Evolutionary conservation across 2,113 vertebrate species (phyloP), one percentile per base, ranked within the genome.

Genomic region (Gasterosteus nipponicus): DNA sequence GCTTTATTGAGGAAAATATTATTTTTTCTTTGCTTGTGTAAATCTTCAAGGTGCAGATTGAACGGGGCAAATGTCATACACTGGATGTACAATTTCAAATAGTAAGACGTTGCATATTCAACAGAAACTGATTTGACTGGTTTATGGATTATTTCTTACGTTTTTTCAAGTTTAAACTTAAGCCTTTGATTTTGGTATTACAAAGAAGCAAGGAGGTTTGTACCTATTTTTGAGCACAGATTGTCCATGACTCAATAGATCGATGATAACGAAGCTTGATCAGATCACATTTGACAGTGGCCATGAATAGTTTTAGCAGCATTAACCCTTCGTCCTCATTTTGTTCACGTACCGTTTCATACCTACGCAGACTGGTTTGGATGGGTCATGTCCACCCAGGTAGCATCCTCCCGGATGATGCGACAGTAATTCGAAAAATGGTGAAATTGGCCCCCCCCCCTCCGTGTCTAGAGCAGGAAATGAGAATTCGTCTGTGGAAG

Each of bases 11-110:
- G 10, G 10, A 57, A 63, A 57, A 79, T 67, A 47, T 11, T 76
- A 69, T 86, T 68, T 84, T 90, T 84, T 87, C 69, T 89, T 81
- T 77, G 59, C 69, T 58, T 64, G 81, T 82, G 41, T 60, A 68
- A 75, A 62, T 77, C 41, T 71, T 81, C 66, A 83, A 35, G 74
- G 63, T 70, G 71, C 69, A 75, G 61, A 61, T 71, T 53, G 60
- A 39, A 86, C 39, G 76, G 61, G 66, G 22, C 54, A 69, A 54
- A 60, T 76, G 77, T 80, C 82, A 73, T 57, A 66, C 29, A 76
- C 59, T 80, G 82, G 74, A 87, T 66, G 60, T 83, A 73, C 67
- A 67, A 81, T 84, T 92, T 80, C 12, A 83, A 83, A 83, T 65
- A 44, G 49, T 75, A 86, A 53, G 56, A 77, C 81, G 83, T 81